Percentiles rank a stretch among this genome's conserved stretches.
Evolutionary conservation across 2,888 invertebrate genomes (phyloP).

Genomic region (Celastrina argiolus): DNA sequence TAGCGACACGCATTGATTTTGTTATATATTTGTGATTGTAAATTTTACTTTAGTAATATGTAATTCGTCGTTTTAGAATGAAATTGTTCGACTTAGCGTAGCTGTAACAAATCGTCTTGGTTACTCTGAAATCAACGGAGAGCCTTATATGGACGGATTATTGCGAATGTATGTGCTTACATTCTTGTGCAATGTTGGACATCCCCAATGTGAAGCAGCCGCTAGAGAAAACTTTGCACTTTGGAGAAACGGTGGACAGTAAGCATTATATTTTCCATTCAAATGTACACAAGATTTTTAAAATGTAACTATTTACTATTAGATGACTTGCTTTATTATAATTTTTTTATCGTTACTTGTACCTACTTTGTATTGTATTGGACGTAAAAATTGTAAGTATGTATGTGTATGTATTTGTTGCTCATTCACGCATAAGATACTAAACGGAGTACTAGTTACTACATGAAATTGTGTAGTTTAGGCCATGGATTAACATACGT

Average conservation of each 20-base stretch:
- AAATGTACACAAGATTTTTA: too few species aligned
- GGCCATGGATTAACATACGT: too few species aligned
- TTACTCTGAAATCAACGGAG: constrained; percentile 59
- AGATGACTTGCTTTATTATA: neutral
- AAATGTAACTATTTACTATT: too few species aligned
- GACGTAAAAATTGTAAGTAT: too few species aligned
- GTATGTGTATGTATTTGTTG: too few species aligned
- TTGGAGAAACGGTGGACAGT: constrained; percentile 56
- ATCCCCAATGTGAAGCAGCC: constrained; percentile 57
- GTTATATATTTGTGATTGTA: neutral
- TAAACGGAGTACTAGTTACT: too few species aligned
- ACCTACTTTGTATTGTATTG: too few species aligned
- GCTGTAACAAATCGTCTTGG: constrained; percentile 69
- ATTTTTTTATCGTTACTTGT: constrained; percentile 16
- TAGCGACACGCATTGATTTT: too few species aligned
- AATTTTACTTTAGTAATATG: neutral
- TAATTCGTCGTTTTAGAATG: constrained; percentile 47
- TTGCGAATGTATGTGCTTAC: constrained; percentile 74
- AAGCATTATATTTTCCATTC: constrained; percentile 39
- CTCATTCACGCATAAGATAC: too few species aligned
- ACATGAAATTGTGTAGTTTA: too few species aligned
- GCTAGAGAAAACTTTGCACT: constrained; percentile 53
- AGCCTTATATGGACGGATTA: constrained; percentile 72
- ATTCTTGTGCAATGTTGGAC: constrained; percentile 75
- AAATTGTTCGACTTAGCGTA: constrained; percentile 61